Percentiles rank a stretch among this genome's conserved stretches.
phyloP scores from a whole-genome alignment of 2,888 invertebrate species.

The Pachycephus smyrnensis region DNA sequence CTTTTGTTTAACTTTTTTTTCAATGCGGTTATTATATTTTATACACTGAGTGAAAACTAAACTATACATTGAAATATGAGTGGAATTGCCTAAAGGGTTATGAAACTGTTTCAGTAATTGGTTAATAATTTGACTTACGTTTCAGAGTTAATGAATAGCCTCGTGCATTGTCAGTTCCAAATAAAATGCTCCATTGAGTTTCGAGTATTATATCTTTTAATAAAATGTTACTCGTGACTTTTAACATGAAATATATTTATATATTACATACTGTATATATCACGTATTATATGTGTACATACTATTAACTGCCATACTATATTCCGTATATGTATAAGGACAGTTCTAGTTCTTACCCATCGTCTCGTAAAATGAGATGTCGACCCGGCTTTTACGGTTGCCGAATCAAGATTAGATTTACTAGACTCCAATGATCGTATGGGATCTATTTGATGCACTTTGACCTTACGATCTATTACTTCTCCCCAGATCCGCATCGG shows the following conservation, averaged over 20 bases:
- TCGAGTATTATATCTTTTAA: no score
- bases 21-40: neutral
- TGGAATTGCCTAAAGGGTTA: neutral
- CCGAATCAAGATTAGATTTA: constrained; percentile 63
- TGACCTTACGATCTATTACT: no score
- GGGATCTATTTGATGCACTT: no score
- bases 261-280: neutral
- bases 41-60: neutral
- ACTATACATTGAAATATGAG: neutral
- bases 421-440: constrained; percentile 22
- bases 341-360: constrained; percentile 31
- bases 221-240: no score
- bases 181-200: no score
- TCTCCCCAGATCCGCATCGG: no score
- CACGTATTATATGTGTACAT: neutral
- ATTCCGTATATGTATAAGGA: neutral
- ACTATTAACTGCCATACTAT: no score
- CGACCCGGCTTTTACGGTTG: constrained; percentile 55
- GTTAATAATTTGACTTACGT: neutral
- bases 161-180: neutral
- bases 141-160: neutral
- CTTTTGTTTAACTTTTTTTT: neutral
- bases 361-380: constrained; percentile 62
- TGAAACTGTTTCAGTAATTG: neutral
- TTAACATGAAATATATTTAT: no score